Evolutionary conservation across 2,888 invertebrate genomes (phyloP).

Genomic region (Brachynemurus nebulosus): DNA sequence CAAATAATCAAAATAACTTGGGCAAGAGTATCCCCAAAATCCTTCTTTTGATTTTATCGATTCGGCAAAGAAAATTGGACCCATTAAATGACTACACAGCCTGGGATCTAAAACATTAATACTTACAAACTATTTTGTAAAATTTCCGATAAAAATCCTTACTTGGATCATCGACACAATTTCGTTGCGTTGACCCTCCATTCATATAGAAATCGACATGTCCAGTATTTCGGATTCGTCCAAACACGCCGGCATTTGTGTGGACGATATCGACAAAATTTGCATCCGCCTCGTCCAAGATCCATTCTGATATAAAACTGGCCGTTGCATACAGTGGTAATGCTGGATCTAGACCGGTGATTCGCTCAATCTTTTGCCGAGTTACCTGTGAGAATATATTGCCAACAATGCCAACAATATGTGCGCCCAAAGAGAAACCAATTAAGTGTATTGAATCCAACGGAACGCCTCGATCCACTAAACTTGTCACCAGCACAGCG

Average conservation of each 20-base stretch:
- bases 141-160: conserved; percentile 3
- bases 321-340: conserved; percentile 49
- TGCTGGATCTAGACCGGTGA: conserved; percentile 48
- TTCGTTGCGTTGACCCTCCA: conserved; percentile 27
- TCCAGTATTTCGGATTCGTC: conserved; percentile 35
- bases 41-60: conserved; percentile 39
- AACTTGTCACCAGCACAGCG: conserved; percentile 32
- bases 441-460: conserved; percentile 35
- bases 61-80: conserved; percentile 46
- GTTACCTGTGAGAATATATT: conserved; percentile 24
- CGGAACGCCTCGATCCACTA: conserved; percentile 27
- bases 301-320: conserved; percentile 26
- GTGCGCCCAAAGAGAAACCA: conserved; percentile 45
- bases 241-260: conserved; percentile 39
- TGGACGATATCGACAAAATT: conserved; percentile 42
- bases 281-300: conserved; percentile 36
- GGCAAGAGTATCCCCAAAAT: conserved; percentile 48
- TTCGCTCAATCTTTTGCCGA: conserved; percentile 26
- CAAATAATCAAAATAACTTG: conserved; percentile 37
- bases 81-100: conserved; percentile 46
- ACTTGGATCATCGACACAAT: conserved; percentile 2
- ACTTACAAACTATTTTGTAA: not conserved
- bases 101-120: conserved; percentile 33
- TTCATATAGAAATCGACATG: conserved; percentile 42
- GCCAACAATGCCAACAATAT: conserved; percentile 34